Base-by-base conservation (phyloP, 2,113 vertebrate genomes). In the Microtus pennsylvanicus region DNA sequence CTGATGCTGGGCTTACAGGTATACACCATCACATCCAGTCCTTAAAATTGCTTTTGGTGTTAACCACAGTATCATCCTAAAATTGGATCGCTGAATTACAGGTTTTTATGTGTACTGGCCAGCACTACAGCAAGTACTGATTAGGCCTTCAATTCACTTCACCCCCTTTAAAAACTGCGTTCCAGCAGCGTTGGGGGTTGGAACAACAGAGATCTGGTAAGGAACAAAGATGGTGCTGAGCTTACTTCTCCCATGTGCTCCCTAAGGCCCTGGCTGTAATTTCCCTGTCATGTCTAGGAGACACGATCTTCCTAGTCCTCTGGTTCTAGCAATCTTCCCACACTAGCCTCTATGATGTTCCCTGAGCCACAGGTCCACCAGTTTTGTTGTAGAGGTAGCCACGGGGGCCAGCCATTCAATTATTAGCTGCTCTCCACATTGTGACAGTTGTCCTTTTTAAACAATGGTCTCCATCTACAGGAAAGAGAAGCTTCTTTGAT, bases 11-110 rank as follows among this genome's bases (percentile, higher is more conserved):
- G 52, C 52, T 77, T 45, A 77, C 45, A 77, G 75, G 12, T 45
- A 12, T 42, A 19, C 5, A 42, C 11, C 75, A 76, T 28, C 24
- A 77, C 4, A 3, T 8, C 77, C 30, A 80, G 75, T 10, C 70
- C n/a, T 74, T 74, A 38, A 38, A 45, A 76, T 76, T 45, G 42
- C n/a, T 91, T 95, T 82, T 87, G 21, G 42, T 81, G 86, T 90
- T 14, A 0, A 35, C 92, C 63, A 85, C 10, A 82, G 9, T 8
- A 76, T 93, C 69, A 94, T 4, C 42, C 61, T 87, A 52, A 90
- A 88, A 52, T 93, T 19, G 7, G 5, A 45, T 90, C 28, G 76
- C 61, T 82, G 1, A 0, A 26, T 63, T 90, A 42, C 58, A 52
- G 5, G 22, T 78, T 87, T 52, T 47, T 87, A 42, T 65, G 7